Percentiles rank a stretch among this genome's conserved stretches.
These are phyloP conservation scores for Pterocles orientalis DNA, from an alignment of 2,113 vertebrate species.

Conservation along the genomic window DNA sequence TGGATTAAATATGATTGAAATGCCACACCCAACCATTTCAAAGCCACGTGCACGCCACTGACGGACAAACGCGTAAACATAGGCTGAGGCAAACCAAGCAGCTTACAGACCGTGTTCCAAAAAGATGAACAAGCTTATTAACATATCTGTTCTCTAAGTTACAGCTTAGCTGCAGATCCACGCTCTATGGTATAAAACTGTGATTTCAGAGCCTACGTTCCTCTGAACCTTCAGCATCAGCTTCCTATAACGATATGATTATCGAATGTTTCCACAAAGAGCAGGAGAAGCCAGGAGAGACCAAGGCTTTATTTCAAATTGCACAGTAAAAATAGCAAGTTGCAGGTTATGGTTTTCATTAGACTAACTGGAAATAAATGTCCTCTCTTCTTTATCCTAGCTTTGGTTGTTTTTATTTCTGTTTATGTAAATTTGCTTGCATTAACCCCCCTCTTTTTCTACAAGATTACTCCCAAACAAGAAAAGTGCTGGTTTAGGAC, in stretches of 20 bases:
- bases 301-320: background rate
- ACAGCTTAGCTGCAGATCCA: background rate
- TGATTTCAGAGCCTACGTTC: constrained; percentile 6
- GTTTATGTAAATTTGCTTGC: background rate
- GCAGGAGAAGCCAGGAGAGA: background rate
- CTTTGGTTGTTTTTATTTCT: background rate
- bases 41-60: background rate
- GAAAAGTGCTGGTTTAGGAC: background rate
- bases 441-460: background rate
- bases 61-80: background rate
- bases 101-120: background rate
- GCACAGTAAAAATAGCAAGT: background rate
- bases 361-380: background rate
- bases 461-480: background rate
- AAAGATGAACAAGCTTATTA: constrained; percentile 17
- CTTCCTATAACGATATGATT: background rate
- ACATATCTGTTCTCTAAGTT: background rate
- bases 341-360: background rate
- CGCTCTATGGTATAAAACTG: background rate
- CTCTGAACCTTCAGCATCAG: background rate
- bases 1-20: background rate
- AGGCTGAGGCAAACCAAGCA: background rate
- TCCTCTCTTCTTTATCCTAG: background rate
- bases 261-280: constrained; percentile 31
- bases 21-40: background rate